Conservation (phyloP, 2,113 vertebrate species). For the mouse (Mus musculus) region GRCm39 chr1:193398001-193398500, state of each 20-base stretch:
- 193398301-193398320: background rate
- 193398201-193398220: background rate
- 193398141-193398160: background rate
- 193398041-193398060: background rate
- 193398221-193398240: background rate
- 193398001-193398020: conserved; percentile 4
- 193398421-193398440: background rate
- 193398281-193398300: background rate
- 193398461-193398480: background rate
- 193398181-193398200: background rate
- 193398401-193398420: background rate
- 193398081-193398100: background rate
- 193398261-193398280: background rate
- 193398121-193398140: background rate
- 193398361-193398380: background rate
- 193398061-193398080: background rate
- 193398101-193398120: background rate
- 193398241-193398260: background rate
- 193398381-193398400: background rate
- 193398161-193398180: background rate
- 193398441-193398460: background rate
- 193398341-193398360: background rate
- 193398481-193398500: background rate
- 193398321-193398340: background rate
- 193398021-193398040: background rate